Evolutionary conservation across 2,113 vertebrate genomes (phyloP).

Genomic region (Etheostoma cragini): DNA sequence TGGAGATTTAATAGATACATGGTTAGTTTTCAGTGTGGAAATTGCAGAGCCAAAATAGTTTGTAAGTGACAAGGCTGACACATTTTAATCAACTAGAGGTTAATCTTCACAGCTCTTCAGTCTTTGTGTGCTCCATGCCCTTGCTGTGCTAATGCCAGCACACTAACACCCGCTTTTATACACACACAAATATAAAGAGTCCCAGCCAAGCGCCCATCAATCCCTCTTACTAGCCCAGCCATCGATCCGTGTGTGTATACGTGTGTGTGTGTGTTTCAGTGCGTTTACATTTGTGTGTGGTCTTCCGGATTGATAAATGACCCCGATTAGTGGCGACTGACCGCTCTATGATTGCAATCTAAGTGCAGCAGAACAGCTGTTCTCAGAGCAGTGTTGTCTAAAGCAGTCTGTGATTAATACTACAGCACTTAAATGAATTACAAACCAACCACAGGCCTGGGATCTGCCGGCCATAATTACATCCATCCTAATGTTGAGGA

Average conservation of each 20-base stretch:
- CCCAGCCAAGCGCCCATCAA: slow-evolving; percentile 65
- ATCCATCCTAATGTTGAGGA: not conserved
- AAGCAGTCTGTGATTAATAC: slow-evolving; percentile 78
- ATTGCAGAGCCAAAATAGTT: not conserved
- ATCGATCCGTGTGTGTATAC: slow-evolving; percentile 62
- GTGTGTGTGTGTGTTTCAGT: not conserved
- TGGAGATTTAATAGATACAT: not conserved
- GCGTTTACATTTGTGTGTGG: slow-evolving; percentile 56
- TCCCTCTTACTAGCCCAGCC: slow-evolving; percentile 58
- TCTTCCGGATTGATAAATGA: slow-evolving; percentile 79
- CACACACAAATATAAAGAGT: slow-evolving; percentile 21
- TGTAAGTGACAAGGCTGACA: slow-evolving; percentile 24
- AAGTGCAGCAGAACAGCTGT: slow-evolving; percentile 73
- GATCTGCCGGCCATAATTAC: slow-evolving; percentile 57
- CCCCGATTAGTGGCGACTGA: slow-evolving; percentile 81
- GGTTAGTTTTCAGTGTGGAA: not conserved
- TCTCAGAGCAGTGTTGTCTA: slow-evolving; percentile 67
- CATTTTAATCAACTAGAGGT: slow-evolving; percentile 43
- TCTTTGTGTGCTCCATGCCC: slow-evolving; percentile 31
- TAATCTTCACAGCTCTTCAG: slow-evolving; percentile 55
- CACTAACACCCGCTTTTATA: slow-evolving; percentile 1
- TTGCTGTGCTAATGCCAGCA: slow-evolving; percentile 29
- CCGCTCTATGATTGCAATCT: slow-evolving; percentile 79
- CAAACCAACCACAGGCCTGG: slow-evolving; percentile 61
- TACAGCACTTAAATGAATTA: slow-evolving; percentile 75